phyloP scores from a whole-genome alignment of 2,113 vertebrate genomes.

The Myrmophylax atrothorax region DNA sequence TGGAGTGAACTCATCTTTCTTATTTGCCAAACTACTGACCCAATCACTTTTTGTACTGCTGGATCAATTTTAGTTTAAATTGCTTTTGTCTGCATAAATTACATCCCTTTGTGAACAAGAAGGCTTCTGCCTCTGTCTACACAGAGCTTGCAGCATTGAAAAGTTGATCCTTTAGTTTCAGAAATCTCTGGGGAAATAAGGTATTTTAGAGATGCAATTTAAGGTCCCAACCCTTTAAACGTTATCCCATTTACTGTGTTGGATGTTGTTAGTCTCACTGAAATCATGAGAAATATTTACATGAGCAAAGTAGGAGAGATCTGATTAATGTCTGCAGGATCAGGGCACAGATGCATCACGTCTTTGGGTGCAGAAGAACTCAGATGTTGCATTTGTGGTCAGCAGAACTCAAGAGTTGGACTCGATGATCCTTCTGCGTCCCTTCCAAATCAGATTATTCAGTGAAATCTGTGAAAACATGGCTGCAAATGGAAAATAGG shows the following conservation, averaged over 20 bases:
- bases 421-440: not conserved
- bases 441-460: not conserved
- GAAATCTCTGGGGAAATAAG: not conserved
- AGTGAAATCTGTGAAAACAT: not conserved
- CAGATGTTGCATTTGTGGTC: not conserved
- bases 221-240: not conserved
- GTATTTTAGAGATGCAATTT: not conserved
- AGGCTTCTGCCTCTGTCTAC: not conserved
- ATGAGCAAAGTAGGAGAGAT: not conserved
- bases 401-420: not conserved
- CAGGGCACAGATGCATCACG: not conserved
- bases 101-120: not conserved
- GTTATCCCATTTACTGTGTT: fast-evolving
- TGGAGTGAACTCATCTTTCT: conserved; percentile 39
- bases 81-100: conserved; percentile 50
- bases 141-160: not conserved
- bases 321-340: not conserved
- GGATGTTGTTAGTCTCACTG: not conserved
- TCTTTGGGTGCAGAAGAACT: not conserved
- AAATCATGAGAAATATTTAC: not conserved
- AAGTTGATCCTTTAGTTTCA: not conserved
- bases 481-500: not conserved
- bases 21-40: conserved; percentile 51
- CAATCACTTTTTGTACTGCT: conserved; percentile 18
- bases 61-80: conserved; percentile 53